A percentile compares a stretch with the other conserved stretches of the same genome.
Conservation (phyloP, 1,140 invertebrate genomes). For the Hycleus phaleratus region DNA sequence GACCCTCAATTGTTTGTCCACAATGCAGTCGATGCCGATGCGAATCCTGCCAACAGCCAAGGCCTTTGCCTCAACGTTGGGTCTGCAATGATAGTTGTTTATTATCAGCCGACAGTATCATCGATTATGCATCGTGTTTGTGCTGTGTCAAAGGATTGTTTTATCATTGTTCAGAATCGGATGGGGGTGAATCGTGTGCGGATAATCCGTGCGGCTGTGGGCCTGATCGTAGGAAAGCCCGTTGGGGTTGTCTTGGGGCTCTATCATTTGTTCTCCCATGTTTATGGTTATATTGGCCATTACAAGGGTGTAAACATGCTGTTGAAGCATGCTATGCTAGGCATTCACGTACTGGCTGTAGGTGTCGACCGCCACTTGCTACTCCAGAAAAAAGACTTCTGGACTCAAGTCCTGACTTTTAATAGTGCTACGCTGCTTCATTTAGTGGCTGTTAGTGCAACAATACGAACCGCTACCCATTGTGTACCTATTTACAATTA, state of each 20-base stretch:
- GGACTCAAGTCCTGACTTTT: slow-evolving; percentile 46
- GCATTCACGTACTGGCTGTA: slow-evolving; percentile 55
- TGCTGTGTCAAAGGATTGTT: slow-evolving; percentile 89
- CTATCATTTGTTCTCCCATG: slow-evolving; percentile 77
- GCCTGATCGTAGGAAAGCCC: slow-evolving; percentile 56
- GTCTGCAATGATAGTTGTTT: slow-evolving; percentile 78
- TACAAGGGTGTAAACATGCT: slow-evolving; percentile 67
- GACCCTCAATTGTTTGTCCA: slow-evolving; percentile 34
- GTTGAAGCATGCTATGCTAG: slow-evolving; percentile 76
- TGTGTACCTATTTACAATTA: slow-evolving; percentile 27
- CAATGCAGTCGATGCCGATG: slow-evolving; percentile 81
- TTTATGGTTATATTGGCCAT: slow-evolving; percentile 86
- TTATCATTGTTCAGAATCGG: slow-evolving; percentile 80
- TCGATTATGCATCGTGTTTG: slow-evolving; percentile 85
- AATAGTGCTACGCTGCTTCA: slow-evolving; percentile 12
- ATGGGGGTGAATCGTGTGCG: slow-evolving; percentile 59
- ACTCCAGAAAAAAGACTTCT: slow-evolving; percentile 51
- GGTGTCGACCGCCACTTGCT: slow-evolving; percentile 48
- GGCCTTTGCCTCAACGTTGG: slow-evolving; percentile 78
- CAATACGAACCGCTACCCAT: slow-evolving; percentile 22
- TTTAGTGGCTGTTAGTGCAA: neutral
- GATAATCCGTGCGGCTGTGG: slow-evolving; percentile 82
- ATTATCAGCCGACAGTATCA: slow-evolving; percentile 74
- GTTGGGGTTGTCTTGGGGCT: slow-evolving; percentile 79
- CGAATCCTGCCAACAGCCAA: slow-evolving; percentile 75